Evolutionary conservation across 2,797 vertebrate species (phyloP).

Genomic region (Allobates femoralis): DNA sequence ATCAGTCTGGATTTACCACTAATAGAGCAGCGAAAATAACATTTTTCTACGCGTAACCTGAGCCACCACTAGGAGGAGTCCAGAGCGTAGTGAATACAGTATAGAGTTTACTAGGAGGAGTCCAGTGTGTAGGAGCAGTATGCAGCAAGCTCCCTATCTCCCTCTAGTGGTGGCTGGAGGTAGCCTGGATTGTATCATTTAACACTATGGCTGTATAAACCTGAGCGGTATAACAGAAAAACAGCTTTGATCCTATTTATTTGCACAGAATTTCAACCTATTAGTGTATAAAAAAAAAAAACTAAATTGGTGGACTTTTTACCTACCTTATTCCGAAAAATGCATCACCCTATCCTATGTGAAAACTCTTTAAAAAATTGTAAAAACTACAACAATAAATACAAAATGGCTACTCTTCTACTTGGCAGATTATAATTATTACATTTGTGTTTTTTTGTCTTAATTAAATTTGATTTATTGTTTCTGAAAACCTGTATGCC

Average conservation of each 20-base stretch:
- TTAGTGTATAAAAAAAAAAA: neutral
- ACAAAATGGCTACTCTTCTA: slow-evolving; percentile 42
- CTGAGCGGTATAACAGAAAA: no score
- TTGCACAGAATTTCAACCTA: no score
- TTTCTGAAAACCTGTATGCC: neutral
- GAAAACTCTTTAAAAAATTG: neutral
- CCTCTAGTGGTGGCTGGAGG: neutral
- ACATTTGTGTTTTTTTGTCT: neutral
- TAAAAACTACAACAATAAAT: neutral
- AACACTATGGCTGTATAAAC: neutral
- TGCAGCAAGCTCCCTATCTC: neutral
- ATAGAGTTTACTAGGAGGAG: neutral
- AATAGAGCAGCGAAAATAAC: neutral
- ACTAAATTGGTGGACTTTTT: neutral
- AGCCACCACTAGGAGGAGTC: neutral
- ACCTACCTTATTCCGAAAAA: no score
- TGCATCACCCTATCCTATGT: neutral
- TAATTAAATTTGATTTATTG: slow-evolving; percentile 12
- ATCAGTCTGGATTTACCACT: neutral
- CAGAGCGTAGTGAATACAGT: neutral
- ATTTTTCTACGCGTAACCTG: neutral
- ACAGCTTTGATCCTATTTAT: no score
- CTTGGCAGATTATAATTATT: neutral
- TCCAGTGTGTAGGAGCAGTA: no score
- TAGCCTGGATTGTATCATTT: neutral